Base-by-base conservation (phyloP, 2,797 vertebrate species). In the Argentina silus region DNA sequence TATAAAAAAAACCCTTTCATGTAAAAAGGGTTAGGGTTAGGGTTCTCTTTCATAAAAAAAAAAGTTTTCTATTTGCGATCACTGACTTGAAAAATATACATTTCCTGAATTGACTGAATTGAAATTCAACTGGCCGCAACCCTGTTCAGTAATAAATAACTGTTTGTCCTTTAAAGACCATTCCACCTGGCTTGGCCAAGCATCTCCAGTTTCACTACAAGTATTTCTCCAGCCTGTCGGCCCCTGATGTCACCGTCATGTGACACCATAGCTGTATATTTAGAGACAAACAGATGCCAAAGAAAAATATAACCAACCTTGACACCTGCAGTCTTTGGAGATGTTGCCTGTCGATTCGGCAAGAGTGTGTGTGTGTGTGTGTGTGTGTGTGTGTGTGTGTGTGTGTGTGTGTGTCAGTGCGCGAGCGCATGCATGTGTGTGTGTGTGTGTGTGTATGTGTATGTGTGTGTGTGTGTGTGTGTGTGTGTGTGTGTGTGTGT, bases 231-330 rank as follows among this genome's bases (percentile, higher is more conserved):
- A 76, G 64, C 78, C 60, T 69, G 72, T 74, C 70, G 76, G 67
- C 68, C 67, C 51, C 45, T 75, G 4, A 68, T 72, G 27, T 80
- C 78, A 17, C 70, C 70, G 87, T 82, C 85, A 90, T 74, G n/a
- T 19, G 81, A 91, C 72, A 81, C 83, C 76, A 44, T 68, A 63
- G 67, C 72, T 76, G 65, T 87, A 76, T 90, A 89, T 91, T 90
- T 88, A 85, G 73, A 89, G 80, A 84, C 85, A 85, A 87, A 86
- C 75, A 81, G 72, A 78, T 75, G 27, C 78, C 84, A 80, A 79
- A 59, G 5, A 81, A 78, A 88, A 80, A 72, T 79, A 78, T 67
- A 59, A 69, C 53, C 80, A 81, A 82, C 90, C 84, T 87, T 88
- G 84, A 90, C 86, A 87, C 73, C 43, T 50, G 23, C 61, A 74